These are phyloP conservation scores for Papilio protenor DNA, from an alignment of 2,888 invertebrate genomes.

Conservation along the genomic window DNA sequence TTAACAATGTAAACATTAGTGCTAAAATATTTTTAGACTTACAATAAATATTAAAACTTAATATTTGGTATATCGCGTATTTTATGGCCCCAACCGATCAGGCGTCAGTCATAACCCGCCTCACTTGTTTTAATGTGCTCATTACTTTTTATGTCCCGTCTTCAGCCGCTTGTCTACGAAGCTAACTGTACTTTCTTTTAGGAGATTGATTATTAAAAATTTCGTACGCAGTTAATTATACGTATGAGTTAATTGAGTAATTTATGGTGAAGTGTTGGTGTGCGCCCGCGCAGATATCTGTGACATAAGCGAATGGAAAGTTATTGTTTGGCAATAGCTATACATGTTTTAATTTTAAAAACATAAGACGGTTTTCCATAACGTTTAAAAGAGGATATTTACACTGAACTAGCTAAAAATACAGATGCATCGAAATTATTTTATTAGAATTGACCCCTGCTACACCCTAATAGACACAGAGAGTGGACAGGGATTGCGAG, in stretches of 20 bases:
- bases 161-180: slow-evolving; percentile 55
- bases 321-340: neutral
- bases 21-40: neutral
- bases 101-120: slow-evolving; percentile 62
- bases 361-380: too few species aligned
- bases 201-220: slow-evolving; percentile 79
- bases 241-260: slow-evolving; percentile 74
- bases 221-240: slow-evolving; percentile 74
- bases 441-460: too few species aligned
- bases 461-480: too few species aligned
- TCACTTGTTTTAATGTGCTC: slow-evolving; percentile 73
- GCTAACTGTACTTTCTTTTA: slow-evolving; percentile 77
- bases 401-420: neutral
- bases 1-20: neutral
- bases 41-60: neutral
- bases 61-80: slow-evolving; percentile 40
- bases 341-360: too few species aligned
- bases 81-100: slow-evolving; percentile 55
- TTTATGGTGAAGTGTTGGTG: slow-evolving; percentile 57
- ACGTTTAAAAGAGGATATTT: too few species aligned
- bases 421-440: neutral
- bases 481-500: too few species aligned
- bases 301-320: slow-evolving; percentile 43
- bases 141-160: slow-evolving; percentile 77
- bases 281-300: slow-evolving; percentile 2